Evolutionary conservation across 2,797 vertebrate species (phyloP).

Genomic region (Siniperca undulata): DNA sequence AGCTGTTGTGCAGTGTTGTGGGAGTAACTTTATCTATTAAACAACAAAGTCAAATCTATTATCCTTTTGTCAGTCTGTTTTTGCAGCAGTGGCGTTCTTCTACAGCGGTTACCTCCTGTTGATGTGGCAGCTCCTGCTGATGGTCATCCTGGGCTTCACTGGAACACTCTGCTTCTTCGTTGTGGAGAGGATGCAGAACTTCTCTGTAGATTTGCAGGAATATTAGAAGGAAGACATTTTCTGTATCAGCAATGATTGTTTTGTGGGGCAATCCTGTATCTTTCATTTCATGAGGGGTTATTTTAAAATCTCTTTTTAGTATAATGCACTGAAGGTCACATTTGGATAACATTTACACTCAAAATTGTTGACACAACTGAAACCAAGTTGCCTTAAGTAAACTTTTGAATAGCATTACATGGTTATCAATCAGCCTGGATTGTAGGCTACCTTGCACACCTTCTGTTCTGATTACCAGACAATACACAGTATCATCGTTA

Average conservation of each 20-base stretch:
- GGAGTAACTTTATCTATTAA: not conserved
- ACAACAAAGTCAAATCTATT: not conserved
- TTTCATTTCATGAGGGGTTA: slow-evolving; percentile 33
- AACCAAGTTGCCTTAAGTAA: slow-evolving; percentile 14
- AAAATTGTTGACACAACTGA: not conserved
- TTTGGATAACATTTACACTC: slow-evolving; percentile 7
- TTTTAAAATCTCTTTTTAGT: not conserved
- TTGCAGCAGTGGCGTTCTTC: slow-evolving; percentile 87
- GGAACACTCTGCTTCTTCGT: slow-evolving; percentile 88
- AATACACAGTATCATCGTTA: slow-evolving; percentile 20
- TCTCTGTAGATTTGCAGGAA: slow-evolving; percentile 69
- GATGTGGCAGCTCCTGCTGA: slow-evolving; percentile 86
- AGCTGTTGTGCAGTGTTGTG: not conserved
- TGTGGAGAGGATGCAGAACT: slow-evolving; percentile 83
- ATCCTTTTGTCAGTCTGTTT: slow-evolving; percentile 80
- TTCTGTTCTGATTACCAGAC: not conserved
- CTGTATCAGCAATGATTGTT: not conserved
- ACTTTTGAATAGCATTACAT: not conserved
- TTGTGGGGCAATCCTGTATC: not conserved
- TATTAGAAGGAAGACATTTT: slow-evolving; percentile 57
- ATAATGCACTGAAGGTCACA: slow-evolving; percentile 4
- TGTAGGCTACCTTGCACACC: slow-evolving; percentile 16
- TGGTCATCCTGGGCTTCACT: slow-evolving; percentile 84
- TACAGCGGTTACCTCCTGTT: slow-evolving; percentile 86
- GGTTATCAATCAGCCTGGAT: slow-evolving; percentile 1